Evolutionary conservation across 1,140 invertebrate genomes (phyloP), one percentile per base, ranked within the genome.

Genomic region (Bilobella aurantiaca): DNA sequence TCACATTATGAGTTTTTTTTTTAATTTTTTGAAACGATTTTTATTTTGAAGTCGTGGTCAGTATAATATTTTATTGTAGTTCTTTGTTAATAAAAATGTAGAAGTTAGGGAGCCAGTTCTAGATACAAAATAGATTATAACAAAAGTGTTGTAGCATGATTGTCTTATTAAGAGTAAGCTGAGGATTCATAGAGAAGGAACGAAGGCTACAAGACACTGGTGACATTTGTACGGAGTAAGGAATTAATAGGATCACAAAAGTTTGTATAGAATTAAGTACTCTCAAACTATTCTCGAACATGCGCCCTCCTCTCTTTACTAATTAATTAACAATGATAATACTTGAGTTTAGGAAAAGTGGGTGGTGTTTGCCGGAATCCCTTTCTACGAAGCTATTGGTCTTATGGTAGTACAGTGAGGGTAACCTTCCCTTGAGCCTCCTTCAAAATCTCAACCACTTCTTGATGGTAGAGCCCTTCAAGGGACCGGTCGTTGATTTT

Each of bases 361-460:
- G 34, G 34, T 42, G 34, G 18, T 12, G 8, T 53, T 14, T 12
- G 49, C 3, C 21, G 14, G 49, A 53, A 53, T 42, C n/a, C 8
- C 37, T 42, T 12, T 8, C 14, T 18, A 53, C 5, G 49, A 23
- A 53, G 49, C 25, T 28, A 62, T 23, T 29, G 23, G 23, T 37
- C 27, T 37, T 63, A 67, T 27, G 66, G 64, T 27, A 80, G 73
- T 32, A 86, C 78, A 23, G 78, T 79, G 29, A 85, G 76, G 27
- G 78, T 80, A 25, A 85, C 82, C 61, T 77, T 79, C 58, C 82
- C 82, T 47, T 74, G 68, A 27, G 82, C 79, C 37, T 78, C 77
- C 74, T 85, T 85, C 46, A 86, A 74, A 57, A 85, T 76, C 27
- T 78, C 76, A 3, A 85, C 84, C 8, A 83, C 84, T 68, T 84